A percentile compares a stretch with the other conserved stretches of the same genome.
These are phyloP conservation scores for Tinea trinotella DNA, from an alignment of 2,888 invertebrate genomes.

Conservation along the genomic window DNA sequence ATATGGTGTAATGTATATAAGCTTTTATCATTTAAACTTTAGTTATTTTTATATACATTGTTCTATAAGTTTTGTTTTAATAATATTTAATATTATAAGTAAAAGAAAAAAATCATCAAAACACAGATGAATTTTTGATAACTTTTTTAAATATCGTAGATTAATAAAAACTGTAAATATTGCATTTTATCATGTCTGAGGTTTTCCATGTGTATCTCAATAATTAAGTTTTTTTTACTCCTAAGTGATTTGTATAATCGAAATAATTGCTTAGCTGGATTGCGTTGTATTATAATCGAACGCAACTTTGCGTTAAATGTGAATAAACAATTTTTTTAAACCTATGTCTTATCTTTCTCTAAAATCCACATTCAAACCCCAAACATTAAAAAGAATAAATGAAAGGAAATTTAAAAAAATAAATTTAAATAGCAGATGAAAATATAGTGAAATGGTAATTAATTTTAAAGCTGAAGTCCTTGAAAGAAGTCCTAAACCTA, in stretches of 20 bases:
- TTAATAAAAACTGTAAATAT: slow-evolving; percentile 39
- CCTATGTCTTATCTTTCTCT: neutral
- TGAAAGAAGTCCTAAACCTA: no score
- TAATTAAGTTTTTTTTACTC: slow-evolving; percentile 22
- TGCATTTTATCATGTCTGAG: slow-evolving; percentile 63
- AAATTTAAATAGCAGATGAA: no score
- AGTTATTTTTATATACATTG: no score
- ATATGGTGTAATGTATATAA: slow-evolving; percentile 6
- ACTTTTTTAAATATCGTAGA: neutral
- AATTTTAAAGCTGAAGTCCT: no score
- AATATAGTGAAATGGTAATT: no score
- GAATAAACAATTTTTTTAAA: slow-evolving; percentile 28
- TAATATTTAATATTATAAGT: slow-evolving; percentile 25
- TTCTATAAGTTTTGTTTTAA: slow-evolving; percentile 21
- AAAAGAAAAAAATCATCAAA: slow-evolving; percentile 21
- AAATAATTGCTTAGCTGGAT: slow-evolving; percentile 31
- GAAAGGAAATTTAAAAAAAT: no score
- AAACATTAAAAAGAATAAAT: no score
- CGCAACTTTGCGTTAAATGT: slow-evolving; percentile 34
- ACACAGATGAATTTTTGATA: slow-evolving; percentile 21
- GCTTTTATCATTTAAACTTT: neutral
- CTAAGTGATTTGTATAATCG: slow-evolving; percentile 8
- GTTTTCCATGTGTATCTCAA: slow-evolving; percentile 43
- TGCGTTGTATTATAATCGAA: slow-evolving; percentile 49
- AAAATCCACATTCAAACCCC: neutral